Conservation (phyloP, 2,113 vertebrate genomes). For the Phocoena sinus region DNA sequence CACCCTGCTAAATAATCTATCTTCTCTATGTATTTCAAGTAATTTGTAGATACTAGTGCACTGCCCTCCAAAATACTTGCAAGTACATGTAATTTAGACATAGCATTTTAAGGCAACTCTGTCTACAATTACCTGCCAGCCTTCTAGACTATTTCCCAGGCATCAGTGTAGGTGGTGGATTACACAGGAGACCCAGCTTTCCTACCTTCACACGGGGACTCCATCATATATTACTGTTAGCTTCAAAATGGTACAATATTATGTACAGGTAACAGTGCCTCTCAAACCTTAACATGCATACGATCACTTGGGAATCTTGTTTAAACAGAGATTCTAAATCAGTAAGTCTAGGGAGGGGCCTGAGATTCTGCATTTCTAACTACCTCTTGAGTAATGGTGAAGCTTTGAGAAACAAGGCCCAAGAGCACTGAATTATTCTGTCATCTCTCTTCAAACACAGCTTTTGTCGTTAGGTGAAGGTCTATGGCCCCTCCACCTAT, state of each 20-base stretch:
- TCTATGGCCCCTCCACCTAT: neutral
- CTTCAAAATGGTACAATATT: neutral
- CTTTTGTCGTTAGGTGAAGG: neutral
- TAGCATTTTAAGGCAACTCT: neutral
- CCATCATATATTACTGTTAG: neutral
- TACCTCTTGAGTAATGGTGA: neutral
- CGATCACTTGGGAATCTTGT: neutral
- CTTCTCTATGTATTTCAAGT: neutral
- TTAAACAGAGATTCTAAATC: neutral
- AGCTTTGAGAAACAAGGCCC: neutral
- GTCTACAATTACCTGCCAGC: neutral
- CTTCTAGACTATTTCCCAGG: neutral
- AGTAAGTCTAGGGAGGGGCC: neutral
- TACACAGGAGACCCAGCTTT: neutral
- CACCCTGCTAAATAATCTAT: neutral
- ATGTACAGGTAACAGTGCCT: neutral
- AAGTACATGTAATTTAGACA: neutral
- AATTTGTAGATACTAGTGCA: neutral
- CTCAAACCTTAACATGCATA: neutral
- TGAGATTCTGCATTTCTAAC: neutral
- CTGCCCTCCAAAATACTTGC: neutral
- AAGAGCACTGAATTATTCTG: neutral
- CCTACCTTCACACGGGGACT: neutral
- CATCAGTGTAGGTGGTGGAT: neutral
- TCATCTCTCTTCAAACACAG: neutral